phyloP scores from a whole-genome alignment of 2,797 vertebrate genomes.

The Myripristis murdjan region DNA sequence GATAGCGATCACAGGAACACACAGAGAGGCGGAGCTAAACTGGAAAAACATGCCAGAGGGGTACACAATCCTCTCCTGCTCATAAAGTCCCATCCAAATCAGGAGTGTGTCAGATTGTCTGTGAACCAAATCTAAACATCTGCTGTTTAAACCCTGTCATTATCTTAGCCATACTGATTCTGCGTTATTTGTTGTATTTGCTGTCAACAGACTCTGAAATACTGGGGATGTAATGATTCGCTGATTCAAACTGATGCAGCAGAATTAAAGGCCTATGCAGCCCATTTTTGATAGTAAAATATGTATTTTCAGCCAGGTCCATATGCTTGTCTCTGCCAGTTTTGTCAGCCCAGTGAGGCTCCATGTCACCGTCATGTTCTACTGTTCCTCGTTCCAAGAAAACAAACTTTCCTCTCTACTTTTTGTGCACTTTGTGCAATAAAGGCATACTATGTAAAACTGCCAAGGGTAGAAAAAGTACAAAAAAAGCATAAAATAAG shows the following conservation, averaged over 20 bases:
- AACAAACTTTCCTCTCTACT: background rate
- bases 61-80: conserved; percentile 1
- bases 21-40: conserved; percentile 7
- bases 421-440: background rate
- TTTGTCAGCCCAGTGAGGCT: conserved; percentile 7
- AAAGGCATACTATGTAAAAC: too few species aligned
- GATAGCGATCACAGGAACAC: conserved; percentile 30
- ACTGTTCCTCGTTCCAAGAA: background rate
- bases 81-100: conserved; percentile 11
- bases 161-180: background rate
- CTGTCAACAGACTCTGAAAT: background rate
- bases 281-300: background rate
- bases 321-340: conserved; percentile 3
- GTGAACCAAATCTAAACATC: background rate
- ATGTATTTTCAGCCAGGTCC: conserved; percentile 16
- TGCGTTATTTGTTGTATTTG: background rate
- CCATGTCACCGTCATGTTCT: conserved; percentile 11
- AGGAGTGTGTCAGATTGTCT: background rate
- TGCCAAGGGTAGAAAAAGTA: too few species aligned
- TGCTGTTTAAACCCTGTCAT: too few species aligned
- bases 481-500: too few species aligned
- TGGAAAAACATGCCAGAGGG: conserved; percentile 27
- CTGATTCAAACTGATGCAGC: background rate
- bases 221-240: background rate
- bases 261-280: too few species aligned